phyloP scores from a whole-genome alignment of 2,888 invertebrate genomes.

The Allophyes oxyacanthae region DNA sequence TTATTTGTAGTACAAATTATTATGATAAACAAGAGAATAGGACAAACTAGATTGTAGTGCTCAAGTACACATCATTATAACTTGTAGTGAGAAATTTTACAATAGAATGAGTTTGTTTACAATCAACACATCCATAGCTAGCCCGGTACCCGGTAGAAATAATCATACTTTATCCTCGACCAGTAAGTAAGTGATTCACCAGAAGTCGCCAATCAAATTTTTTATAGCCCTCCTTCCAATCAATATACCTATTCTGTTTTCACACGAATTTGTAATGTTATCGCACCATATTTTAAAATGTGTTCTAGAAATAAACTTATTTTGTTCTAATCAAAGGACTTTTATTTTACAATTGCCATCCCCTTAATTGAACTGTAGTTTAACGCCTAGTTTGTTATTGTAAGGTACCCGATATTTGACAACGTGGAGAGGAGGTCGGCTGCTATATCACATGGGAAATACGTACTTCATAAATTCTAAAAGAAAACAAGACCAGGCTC shows the following conservation, averaged over 20 bases:
- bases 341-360: constrained; percentile 22
- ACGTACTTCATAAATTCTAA: constrained; percentile 76
- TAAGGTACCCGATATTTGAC: constrained; percentile 70
- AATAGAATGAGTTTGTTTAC: constrained; percentile 9
- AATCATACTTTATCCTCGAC: constrained; percentile 18
- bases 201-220: constrained; percentile 27
- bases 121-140: not conserved
- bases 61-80: constrained; percentile 1
- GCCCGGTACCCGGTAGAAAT: constrained; percentile 19
- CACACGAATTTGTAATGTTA: constrained; percentile 22
- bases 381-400: constrained; percentile 56
- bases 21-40: not conserved
- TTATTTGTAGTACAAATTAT: constrained; percentile 1
- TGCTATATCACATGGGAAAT: constrained; percentile 75
- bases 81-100: not conserved
- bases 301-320: constrained; percentile 39
- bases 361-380: constrained; percentile 30
- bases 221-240: constrained; percentile 32
- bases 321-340: constrained; percentile 12
- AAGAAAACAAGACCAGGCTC: constrained; percentile 65
- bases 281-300: constrained; percentile 23
- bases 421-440: constrained; percentile 70
- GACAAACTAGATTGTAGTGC: not conserved
- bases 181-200: constrained; percentile 29
- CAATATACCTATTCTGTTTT: constrained; percentile 31